Percentiles rank a stretch among this genome's conserved stretches.
These are phyloP conservation scores for Archaeoteleia sp. DNA, from an alignment of 2,888 invertebrate genomes.

Conservation along the genomic window DNA sequence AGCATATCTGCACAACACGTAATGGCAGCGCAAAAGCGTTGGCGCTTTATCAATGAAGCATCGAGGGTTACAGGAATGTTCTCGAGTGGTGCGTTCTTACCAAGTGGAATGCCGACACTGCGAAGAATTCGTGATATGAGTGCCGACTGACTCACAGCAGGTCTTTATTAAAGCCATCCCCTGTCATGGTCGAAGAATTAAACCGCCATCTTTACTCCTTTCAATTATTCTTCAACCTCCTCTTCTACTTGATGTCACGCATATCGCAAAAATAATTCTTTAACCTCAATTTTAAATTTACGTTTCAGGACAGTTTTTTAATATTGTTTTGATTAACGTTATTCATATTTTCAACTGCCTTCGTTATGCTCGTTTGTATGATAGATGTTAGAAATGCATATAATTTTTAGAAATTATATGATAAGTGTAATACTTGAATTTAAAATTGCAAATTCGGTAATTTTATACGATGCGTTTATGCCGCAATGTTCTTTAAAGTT, in stretches of 20 bases:
- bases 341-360: too few species aligned
- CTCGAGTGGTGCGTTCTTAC: conserved; percentile 52
- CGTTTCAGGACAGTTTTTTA: too few species aligned
- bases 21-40: conserved; percentile 34
- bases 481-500: conserved; percentile 10
- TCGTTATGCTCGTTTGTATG: too few species aligned
- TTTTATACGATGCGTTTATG: conserved; percentile 1
- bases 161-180: conserved; percentile 54
- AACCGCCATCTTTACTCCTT: conserved; percentile 48
- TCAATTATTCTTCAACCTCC: conserved; percentile 37
- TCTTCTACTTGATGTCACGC: conserved; percentile 10
- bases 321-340: conserved; percentile 21
- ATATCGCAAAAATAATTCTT: too few species aligned
- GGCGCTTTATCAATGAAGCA: conserved; percentile 58
- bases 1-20: conserved; percentile 29
- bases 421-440: too few species aligned
- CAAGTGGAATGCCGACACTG: conserved; percentile 62
- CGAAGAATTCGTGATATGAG: conserved; percentile 72
- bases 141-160: conserved; percentile 50
- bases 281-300: too few species aligned
- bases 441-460: not conserved
- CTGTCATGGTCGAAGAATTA: conserved; percentile 50
- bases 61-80: conserved; percentile 56
- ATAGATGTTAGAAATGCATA: too few species aligned
- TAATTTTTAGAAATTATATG: too few species aligned